Conservation (phyloP, 2,888 invertebrate species). For the Pollenia amentaria region DNA sequence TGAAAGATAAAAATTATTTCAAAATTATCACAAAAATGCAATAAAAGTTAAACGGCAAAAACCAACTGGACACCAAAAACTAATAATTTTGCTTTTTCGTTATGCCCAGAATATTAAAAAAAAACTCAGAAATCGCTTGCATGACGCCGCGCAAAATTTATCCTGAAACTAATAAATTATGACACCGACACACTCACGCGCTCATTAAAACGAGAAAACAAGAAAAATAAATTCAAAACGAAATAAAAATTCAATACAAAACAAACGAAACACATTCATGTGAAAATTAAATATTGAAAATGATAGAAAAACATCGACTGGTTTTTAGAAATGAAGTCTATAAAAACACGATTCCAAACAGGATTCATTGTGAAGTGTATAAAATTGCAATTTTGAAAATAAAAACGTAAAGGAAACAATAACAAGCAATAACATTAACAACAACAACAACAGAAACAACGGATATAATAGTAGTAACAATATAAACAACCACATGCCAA, state of each 20-base stretch:
- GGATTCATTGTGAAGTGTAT: slow-evolving; percentile 63
- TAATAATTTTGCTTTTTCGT: slow-evolving; percentile 49
- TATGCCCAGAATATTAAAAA: slow-evolving; percentile 47
- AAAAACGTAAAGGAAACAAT: slow-evolving; percentile 44
- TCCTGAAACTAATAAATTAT: slow-evolving; percentile 51
- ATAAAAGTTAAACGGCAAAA: slow-evolving; percentile 34
- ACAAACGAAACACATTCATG: slow-evolving; percentile 1
- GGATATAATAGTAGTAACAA: slow-evolving; percentile 38
- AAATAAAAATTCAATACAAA: slow-evolving; percentile 10
- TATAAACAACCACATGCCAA: slow-evolving; percentile 43
- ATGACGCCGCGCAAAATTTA: not conserved
- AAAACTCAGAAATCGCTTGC: not conserved
- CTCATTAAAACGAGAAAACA: slow-evolving; percentile 31
- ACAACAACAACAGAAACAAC: slow-evolving; percentile 29
- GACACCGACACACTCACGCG: not conserved
- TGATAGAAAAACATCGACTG: not conserved
- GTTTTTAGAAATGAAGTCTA: slow-evolving; percentile 10
- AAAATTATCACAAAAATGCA: slow-evolving; percentile 53
- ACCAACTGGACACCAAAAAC: slow-evolving; percentile 40
- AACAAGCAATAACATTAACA: slow-evolving; percentile 45
- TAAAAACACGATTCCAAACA: slow-evolving; percentile 54
- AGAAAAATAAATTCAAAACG: slow-evolving; percentile 45
- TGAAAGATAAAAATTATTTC: slow-evolving; percentile 30
- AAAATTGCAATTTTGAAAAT: slow-evolving; percentile 62
- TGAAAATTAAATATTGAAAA: not conserved